These are phyloP conservation scores for Tautogolabrus adspersus DNA, from an alignment of 2,113 vertebrate genomes.

Conservation along the genomic window DNA sequence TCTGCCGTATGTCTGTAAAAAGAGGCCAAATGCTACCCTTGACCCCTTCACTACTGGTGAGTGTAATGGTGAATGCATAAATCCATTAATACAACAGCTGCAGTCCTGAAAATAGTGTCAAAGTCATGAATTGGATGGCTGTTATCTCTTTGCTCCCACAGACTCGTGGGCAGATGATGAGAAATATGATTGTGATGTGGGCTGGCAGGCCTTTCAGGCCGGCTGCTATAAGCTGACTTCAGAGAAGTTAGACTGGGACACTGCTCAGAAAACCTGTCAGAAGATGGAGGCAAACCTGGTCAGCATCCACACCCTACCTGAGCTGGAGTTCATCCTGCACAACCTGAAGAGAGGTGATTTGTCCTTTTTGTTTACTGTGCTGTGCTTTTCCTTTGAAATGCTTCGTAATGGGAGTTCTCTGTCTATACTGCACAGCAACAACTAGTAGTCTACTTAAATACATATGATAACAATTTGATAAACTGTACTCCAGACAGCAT, in stretches of 20 bases:
- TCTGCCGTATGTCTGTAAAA: constrained; percentile 95
- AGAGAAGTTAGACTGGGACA: constrained; percentile 90
- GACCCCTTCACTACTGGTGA: constrained; percentile 86
- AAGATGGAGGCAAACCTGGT: constrained; percentile 90
- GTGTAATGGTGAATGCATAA: background rate
- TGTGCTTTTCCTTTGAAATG: background rate
- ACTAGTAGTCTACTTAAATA: no score
- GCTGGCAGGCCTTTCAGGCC: constrained; percentile 94
- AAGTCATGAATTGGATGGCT: background rate
- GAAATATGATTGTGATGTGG: constrained; percentile 91
- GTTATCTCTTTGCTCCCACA: constrained; percentile 45
- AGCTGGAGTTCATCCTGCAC: constrained; percentile 93
- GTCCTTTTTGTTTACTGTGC: no score
- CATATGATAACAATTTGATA: background rate
- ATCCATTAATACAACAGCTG: background rate
- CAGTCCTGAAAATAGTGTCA: background rate
- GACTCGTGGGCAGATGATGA: constrained; percentile 85
- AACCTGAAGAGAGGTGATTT: constrained; percentile 85
- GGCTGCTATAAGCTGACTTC: constrained; percentile 92
- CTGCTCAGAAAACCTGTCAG: constrained; percentile 90
- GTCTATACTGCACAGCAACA: background rate
- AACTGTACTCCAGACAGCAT: background rate
- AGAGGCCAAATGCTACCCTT: constrained; percentile 89
- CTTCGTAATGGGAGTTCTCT: background rate
- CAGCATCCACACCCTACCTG: constrained; percentile 93